phyloP scores from a whole-genome alignment of 2,113 vertebrate genomes.

The Atractosteus spatula region DNA sequence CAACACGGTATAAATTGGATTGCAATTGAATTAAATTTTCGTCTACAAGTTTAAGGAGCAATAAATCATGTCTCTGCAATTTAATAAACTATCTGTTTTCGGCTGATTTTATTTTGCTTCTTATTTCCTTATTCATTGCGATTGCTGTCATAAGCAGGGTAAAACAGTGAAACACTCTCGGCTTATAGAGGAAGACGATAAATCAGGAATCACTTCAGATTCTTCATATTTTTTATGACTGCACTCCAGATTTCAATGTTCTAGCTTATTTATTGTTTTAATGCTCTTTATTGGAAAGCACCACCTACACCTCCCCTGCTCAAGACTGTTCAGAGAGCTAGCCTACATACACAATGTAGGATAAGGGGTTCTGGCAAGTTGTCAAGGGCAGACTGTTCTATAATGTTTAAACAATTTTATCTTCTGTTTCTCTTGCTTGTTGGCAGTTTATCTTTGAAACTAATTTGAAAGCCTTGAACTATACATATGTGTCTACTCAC shows the following conservation, averaged over 20 bases:
- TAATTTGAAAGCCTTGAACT: slow-evolving; percentile 2
- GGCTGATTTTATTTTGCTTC: slow-evolving; percentile 8
- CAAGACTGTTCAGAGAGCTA: background rate
- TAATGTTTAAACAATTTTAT: slow-evolving; percentile 10
- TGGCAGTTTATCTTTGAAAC: slow-evolving; percentile 13
- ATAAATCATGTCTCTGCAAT: slow-evolving; percentile 15
- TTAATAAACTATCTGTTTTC: slow-evolving; percentile 17
- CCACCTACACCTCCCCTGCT: background rate
- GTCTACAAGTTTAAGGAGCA: slow-evolving; percentile 17
- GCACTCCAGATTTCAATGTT: background rate
- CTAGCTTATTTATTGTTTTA: slow-evolving; percentile 7
- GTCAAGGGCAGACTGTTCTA: background rate
- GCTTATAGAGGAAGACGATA: background rate
- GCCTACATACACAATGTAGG: background rate
- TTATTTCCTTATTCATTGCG: slow-evolving; percentile 14
- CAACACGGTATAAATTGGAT: slow-evolving; percentile 7
- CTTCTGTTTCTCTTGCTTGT: slow-evolving; percentile 4
- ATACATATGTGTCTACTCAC: slow-evolving; percentile 6
- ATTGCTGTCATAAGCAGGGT: background rate
- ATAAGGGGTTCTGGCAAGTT: background rate
- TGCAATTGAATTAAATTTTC: slow-evolving; percentile 9
- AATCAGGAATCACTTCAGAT: slow-evolving; percentile 1
- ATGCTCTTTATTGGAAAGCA: background rate
- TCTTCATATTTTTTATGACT: background rate
- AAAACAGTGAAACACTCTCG: background rate